Conservation (phyloP, 1,140 invertebrate species). For the Tachypleus tridentatus region DNA sequence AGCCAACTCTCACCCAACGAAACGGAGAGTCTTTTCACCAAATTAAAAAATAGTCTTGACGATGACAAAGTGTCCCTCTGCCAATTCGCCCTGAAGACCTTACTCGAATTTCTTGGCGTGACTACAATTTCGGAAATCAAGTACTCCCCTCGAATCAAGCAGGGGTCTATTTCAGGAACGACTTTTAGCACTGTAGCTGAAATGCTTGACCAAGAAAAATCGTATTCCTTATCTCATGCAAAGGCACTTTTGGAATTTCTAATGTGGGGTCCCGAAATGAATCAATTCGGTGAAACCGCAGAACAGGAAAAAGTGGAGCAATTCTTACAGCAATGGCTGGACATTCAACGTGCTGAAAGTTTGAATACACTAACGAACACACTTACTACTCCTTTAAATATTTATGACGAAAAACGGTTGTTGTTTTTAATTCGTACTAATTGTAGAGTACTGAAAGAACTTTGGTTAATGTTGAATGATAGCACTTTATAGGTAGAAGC, state of each 20-base stretch:
- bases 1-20: slow-evolving; percentile 34
- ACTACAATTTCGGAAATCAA: neutral
- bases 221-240: slow-evolving; percentile 33
- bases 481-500: too few species aligned
- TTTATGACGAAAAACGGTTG: too few species aligned
- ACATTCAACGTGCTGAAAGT: slow-evolving; percentile 12
- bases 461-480: too few species aligned
- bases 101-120: slow-evolving; percentile 49
- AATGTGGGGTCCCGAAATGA: slow-evolving; percentile 56
- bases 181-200: slow-evolving; percentile 23
- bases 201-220: slow-evolving; percentile 26
- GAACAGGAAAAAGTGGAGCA: slow-evolving; percentile 10
- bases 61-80: slow-evolving; percentile 46
- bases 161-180: neutral
- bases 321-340: slow-evolving; percentile 15
- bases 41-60: neutral
- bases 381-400: too few species aligned
- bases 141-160: slow-evolving; percentile 6
- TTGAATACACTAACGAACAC: slow-evolving; percentile 4
- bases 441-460: too few species aligned
- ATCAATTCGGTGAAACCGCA: neutral
- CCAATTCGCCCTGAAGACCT: slow-evolving; percentile 55
- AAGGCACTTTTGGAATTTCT: slow-evolving; percentile 69
- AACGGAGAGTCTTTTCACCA: neutral
- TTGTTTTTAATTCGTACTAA: too few species aligned